These are phyloP conservation scores for Procambarus clarkii DNA, from an alignment of 1,140 invertebrate genomes.

Conservation along the genomic window DNA sequence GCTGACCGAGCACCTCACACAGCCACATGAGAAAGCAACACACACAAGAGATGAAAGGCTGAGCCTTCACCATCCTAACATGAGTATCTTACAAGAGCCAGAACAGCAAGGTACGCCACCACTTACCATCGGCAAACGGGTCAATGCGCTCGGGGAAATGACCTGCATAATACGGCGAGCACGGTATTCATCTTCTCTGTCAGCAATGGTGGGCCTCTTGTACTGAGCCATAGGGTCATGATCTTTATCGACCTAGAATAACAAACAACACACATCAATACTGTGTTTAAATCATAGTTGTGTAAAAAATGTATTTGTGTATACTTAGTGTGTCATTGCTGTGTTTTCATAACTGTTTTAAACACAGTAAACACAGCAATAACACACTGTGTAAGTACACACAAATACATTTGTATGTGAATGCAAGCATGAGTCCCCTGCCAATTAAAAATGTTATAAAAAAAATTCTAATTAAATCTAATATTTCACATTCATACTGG, in stretches of 20 bases:
- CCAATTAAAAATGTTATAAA: too few species aligned
- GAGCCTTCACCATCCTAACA: slow-evolving; percentile 36
- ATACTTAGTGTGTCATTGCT: too few species aligned
- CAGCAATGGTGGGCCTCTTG: slow-evolving; percentile 91
- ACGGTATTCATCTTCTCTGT: slow-evolving; percentile 97
- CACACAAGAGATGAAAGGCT: slow-evolving; percentile 54
- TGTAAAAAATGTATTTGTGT: too few species aligned
- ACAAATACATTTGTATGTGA: too few species aligned
- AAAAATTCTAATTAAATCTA: too few species aligned
- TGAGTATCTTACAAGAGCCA: slow-evolving; percentile 22
- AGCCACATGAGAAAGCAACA: slow-evolving; percentile 68
- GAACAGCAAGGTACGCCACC: slow-evolving; percentile 29
- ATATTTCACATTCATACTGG: too few species aligned
- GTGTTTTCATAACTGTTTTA: too few species aligned
- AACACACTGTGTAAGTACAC: too few species aligned
- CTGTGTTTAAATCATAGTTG: too few species aligned
- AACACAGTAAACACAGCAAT: too few species aligned
- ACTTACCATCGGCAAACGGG: slow-evolving; percentile 97
- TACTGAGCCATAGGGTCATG: slow-evolving; percentile 98
- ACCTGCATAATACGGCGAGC: slow-evolving; percentile 91
- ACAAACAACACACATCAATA: neutral
- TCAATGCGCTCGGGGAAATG: slow-evolving; percentile 96
- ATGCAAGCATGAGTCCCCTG: too few species aligned
- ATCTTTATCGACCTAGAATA: slow-evolving; percentile 88
- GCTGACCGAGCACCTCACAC: slow-evolving; percentile 42